Conservation (phyloP, 2,797 vertebrate species). For the Pelochelys cantorii region DNA sequence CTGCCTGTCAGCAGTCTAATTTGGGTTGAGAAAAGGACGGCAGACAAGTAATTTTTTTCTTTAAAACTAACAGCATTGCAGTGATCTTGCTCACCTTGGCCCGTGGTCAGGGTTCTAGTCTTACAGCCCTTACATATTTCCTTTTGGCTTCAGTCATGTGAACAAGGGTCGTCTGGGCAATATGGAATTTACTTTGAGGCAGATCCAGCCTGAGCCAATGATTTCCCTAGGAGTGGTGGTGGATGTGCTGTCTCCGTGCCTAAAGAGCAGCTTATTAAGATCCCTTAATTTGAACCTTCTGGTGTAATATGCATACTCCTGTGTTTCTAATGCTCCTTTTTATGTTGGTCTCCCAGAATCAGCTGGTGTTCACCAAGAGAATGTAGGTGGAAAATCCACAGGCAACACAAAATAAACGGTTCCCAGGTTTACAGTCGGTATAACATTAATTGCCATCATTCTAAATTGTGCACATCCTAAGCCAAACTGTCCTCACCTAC, state of each 20-base stretch:
- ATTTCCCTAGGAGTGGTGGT: not conserved
- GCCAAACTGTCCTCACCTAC: not conserved
- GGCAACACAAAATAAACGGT: not conserved
- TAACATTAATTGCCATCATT: slow-evolving; percentile 11
- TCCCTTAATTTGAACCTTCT: slow-evolving; percentile 65
- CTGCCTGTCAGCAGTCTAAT: not conserved
- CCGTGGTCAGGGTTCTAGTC: not conserved
- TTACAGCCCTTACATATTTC: not conserved
- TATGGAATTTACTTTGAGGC: not conserved
- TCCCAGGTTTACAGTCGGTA: accelerated
- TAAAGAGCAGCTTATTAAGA: slow-evolving; percentile 22
- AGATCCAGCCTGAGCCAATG: not conserved
- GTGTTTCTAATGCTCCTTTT: not conserved
- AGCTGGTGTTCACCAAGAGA: slow-evolving; percentile 9
- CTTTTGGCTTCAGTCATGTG: not conserved
- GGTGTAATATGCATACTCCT: not conserved
- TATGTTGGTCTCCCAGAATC: slow-evolving; percentile 14
- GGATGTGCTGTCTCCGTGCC: slow-evolving; percentile 40
- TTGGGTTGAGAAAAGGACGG: not conserved
- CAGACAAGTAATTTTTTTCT: not conserved
- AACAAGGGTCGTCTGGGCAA: not conserved
- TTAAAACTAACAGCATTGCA: not conserved
- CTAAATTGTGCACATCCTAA: not conserved
- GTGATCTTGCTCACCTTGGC: not conserved
- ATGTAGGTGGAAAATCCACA: not conserved